Evolutionary conservation across 2,888 invertebrate species (phyloP).

Genomic region (Pandemis corylana): DNA sequence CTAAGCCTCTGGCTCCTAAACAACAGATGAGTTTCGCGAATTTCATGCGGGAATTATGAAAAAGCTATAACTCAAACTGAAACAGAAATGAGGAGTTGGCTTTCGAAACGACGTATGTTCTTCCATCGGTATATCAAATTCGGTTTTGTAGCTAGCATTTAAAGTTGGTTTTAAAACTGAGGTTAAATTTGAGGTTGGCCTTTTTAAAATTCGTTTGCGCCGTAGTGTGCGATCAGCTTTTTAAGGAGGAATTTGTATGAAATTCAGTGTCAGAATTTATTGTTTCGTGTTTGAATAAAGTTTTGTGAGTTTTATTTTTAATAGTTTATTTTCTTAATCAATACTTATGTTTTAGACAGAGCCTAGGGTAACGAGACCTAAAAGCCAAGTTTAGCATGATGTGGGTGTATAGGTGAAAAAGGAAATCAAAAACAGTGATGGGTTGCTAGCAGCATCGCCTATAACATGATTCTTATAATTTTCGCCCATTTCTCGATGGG

Average conservation of each 20-base stretch:
- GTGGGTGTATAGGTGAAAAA: too few relatives aligned
- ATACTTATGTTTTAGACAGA: too few relatives aligned
- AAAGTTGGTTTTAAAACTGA: neutral
- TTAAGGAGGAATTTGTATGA: constrained; percentile 53
- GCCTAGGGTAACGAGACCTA: too few relatives aligned
- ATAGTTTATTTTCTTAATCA: too few relatives aligned
- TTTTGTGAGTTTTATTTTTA: too few relatives aligned
- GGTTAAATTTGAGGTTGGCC: neutral
- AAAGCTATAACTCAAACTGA: constrained; percentile 71
- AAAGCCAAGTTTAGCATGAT: too few relatives aligned
- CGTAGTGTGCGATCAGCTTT: constrained; percentile 62
- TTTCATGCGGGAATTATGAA: constrained; percentile 67
- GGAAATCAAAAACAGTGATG: too few relatives aligned
- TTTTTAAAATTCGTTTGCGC: constrained; percentile 39
- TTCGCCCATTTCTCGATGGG: too few relatives aligned
- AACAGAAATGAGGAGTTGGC: constrained; percentile 45
- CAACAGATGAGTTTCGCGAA: constrained; percentile 73
- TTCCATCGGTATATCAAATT: neutral
- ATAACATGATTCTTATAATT: too few relatives aligned
- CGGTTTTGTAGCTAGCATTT: neutral
- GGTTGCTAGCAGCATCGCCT: too few relatives aligned
- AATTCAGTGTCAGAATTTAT: constrained; percentile 31
- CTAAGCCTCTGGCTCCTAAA: constrained; percentile 68
- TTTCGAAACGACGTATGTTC: neutral
- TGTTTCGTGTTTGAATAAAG: constrained; percentile 6